A percentile compares a stretch with the other conserved stretches of the same genome.
These are phyloP conservation scores for Platycnemis pennipes DNA, from an alignment of 2,888 invertebrate species.

Conservation along the genomic window DNA sequence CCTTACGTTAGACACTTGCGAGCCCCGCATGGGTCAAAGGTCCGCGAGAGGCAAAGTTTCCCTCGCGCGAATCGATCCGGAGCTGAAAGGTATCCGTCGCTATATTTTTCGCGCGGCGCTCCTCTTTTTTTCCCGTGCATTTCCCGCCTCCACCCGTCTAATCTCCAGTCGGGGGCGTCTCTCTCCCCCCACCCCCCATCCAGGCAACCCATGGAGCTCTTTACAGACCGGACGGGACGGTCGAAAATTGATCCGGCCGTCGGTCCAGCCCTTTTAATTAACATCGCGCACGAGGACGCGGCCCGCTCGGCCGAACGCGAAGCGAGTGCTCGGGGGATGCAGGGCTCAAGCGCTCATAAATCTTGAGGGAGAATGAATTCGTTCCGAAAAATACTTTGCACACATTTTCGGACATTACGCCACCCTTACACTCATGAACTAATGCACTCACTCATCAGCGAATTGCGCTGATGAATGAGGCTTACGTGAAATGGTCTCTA, in stretches of 20 bases:
- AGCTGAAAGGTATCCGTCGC: no score
- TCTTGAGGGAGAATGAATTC: not conserved
- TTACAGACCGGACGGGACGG: not conserved
- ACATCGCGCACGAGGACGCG: not conserved
- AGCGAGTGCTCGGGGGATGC: not conserved
- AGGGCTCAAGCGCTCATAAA: not conserved
- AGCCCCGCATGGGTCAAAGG: no score
- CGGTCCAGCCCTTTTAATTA: not conserved
- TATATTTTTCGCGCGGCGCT: not conserved
- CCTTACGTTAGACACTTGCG: no score
- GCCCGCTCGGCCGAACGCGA: not conserved
- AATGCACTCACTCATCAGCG: not conserved
- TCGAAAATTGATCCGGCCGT: slow-evolving; percentile 27
- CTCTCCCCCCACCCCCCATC: not conserved
- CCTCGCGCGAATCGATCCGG: no score
- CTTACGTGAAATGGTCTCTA: no score
- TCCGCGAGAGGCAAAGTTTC: no score
- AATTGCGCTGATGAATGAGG: not conserved
- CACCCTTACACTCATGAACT: not conserved
- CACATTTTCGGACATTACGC: not conserved
- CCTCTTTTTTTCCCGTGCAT: not conserved
- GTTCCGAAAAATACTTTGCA: not conserved
- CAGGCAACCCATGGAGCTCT: not conserved
- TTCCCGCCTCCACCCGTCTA: not conserved
- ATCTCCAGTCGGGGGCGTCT: not conserved